phyloP scores from a whole-genome alignment of 2,888 invertebrate species.

The Campoplex nolae region DNA sequence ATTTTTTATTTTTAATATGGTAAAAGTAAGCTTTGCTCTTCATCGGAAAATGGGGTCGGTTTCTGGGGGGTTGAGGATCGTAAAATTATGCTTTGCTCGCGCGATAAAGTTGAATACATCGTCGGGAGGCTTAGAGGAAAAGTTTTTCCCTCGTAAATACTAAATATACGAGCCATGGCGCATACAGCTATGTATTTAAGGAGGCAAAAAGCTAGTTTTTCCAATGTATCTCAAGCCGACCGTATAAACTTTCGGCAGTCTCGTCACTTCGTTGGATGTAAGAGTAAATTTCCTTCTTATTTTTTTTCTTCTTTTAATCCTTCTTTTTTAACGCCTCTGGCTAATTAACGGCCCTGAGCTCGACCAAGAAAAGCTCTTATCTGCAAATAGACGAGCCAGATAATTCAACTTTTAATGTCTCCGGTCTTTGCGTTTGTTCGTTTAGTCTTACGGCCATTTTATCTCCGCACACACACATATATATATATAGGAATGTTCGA shows the following conservation, averaged over 20 bases:
- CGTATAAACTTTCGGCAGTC: conserved; percentile 50
- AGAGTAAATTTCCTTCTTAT: conserved; percentile 39
- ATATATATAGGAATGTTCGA: background rate
- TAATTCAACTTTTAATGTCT: conserved; percentile 66
- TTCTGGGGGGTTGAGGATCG: conserved; percentile 75
- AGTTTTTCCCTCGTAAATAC: conserved; percentile 69
- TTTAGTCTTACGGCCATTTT: conserved; percentile 47
- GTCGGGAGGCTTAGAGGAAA: conserved; percentile 54
- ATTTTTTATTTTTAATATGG: background rate
- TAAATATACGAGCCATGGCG: conserved; percentile 55
- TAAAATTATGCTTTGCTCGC: conserved; percentile 81
- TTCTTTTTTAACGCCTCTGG: conserved; percentile 69
- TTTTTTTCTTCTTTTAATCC: conserved; percentile 46
- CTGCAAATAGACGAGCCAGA: conserved; percentile 54
- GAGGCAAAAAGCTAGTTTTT: conserved; percentile 74
- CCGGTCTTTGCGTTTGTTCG: conserved; percentile 59
- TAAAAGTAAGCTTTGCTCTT: conserved; percentile 4
- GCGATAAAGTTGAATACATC: conserved; percentile 66
- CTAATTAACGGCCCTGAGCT: conserved; percentile 73
- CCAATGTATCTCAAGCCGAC: conserved; percentile 73
- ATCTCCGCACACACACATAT: background rate
- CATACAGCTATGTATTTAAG: conserved; percentile 16
- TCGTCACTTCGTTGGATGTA: conserved; percentile 50
- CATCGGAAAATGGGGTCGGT: background rate
- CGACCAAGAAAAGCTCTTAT: conserved; percentile 70